phyloP scores from a whole-genome alignment of 1,140 invertebrate genomes.

The Latrodectus geometricus region DNA sequence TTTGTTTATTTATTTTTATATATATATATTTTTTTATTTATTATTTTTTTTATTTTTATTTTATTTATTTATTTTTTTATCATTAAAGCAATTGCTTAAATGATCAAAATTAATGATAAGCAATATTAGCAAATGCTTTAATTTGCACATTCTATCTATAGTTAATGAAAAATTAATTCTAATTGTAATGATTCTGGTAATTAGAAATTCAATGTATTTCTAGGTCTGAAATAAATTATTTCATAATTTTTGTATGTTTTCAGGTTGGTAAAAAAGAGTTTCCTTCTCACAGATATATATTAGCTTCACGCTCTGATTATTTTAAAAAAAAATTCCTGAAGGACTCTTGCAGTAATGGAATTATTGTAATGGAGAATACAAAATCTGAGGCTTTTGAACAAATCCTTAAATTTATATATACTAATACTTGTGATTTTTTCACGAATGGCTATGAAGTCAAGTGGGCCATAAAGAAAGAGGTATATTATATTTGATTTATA shows the following conservation, averaged over 20 bases:
- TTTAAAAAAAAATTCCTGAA: constrained; percentile 68
- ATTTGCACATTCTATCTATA: neutral
- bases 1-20: too few relatives aligned
- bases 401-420: constrained; percentile 77
- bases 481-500: neutral
- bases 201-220: too few relatives aligned
- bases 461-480: constrained; percentile 12
- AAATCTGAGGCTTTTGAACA: constrained; percentile 76
- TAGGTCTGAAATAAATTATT: too few relatives aligned
- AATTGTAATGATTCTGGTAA: too few relatives aligned
- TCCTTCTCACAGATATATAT: constrained; percentile 78
- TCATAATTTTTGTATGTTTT: constrained; percentile 45
- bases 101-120: too few relatives aligned
- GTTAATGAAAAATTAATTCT: too few relatives aligned
- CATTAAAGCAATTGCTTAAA: too few relatives aligned
- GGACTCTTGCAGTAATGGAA: constrained; percentile 10
- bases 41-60: too few relatives aligned
- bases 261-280: constrained; percentile 72
- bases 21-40: too few relatives aligned
- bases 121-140: too few relatives aligned
- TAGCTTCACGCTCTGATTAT: constrained; percentile 75
- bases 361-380: constrained; percentile 71
- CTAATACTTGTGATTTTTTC: constrained; percentile 75
- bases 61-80: too few relatives aligned
- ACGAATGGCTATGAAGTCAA: constrained; percentile 71